Conservation (phyloP, 37 sponge, comb jelly and placozoan genomes). For the Beroe forskalii region DNA sequence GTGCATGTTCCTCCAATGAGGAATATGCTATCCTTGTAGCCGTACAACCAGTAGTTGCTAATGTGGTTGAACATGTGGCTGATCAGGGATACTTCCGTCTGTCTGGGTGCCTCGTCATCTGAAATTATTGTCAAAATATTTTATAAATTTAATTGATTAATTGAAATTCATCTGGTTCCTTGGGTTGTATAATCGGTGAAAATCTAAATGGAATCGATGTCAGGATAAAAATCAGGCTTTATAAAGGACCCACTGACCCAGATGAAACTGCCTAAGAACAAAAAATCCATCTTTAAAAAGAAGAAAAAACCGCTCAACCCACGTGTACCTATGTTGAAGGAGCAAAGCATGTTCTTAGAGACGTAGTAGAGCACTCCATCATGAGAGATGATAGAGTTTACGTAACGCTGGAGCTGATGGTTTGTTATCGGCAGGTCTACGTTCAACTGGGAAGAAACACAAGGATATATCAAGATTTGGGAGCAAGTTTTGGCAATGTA, state of each 20-base stretch:
- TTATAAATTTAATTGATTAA: too few relatives aligned
- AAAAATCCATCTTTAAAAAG: too few relatives aligned
- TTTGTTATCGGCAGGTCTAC: slow-evolving; percentile 21
- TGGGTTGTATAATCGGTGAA: too few relatives aligned
- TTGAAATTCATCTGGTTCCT: too few relatives aligned
- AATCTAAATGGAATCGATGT: too few relatives aligned
- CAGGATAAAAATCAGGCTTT: too few relatives aligned
- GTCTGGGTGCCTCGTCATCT: not conserved
- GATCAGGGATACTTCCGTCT: slow-evolving; percentile 21
- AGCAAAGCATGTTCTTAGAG: not conserved
- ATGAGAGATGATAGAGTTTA: slow-evolving; percentile 40
- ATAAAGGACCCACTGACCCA: too few relatives aligned
- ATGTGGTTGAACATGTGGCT: slow-evolving; percentile 55
- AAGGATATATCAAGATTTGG: too few relatives aligned
- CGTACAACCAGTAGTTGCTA: slow-evolving; percentile 59
- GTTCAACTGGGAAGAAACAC: slow-evolving; percentile 19
- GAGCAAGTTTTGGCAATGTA: not conserved
- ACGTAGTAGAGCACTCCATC: slow-evolving; percentile 36
- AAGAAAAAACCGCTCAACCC: too few relatives aligned
- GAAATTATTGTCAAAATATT: too few relatives aligned
- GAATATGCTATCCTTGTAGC: not conserved
- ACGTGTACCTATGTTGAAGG: slow-evolving; percentile 21
- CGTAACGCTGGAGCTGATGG: slow-evolving; percentile 50
- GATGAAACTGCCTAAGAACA: too few relatives aligned
- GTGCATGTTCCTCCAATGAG: slow-evolving; percentile 23